phyloP scores from a whole-genome alignment of 2,113 vertebrate genomes.

The Tyrannus savana region DNA sequence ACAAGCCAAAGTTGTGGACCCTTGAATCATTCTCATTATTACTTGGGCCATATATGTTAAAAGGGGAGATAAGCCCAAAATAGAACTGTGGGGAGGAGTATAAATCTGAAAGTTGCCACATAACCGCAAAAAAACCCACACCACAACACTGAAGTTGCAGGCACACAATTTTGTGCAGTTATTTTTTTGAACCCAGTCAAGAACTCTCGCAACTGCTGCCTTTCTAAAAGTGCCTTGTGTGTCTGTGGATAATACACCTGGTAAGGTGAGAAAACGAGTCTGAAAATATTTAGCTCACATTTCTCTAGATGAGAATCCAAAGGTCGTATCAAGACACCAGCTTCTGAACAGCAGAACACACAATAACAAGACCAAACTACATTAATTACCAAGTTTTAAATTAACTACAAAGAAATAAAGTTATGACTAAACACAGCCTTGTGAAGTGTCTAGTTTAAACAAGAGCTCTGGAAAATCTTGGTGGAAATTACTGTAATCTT shows the following conservation, averaged over 20 bases:
- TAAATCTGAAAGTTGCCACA: background rate
- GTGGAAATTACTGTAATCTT: background rate
- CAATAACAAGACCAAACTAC: background rate
- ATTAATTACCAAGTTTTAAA: background rate
- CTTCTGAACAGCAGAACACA: background rate
- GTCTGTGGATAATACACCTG: background rate
- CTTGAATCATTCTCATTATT: background rate
- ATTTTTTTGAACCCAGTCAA: background rate
- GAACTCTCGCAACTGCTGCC: background rate
- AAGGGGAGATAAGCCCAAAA: background rate
- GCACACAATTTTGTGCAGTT: fast-evolving
- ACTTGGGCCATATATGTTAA: background rate
- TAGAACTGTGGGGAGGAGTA: background rate
- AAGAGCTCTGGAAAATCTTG: background rate
- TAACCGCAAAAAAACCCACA: background rate
- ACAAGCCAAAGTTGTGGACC: background rate
- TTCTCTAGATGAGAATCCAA: background rate
- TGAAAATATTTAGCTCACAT: background rate
- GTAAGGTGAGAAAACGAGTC: background rate
- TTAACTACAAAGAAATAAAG: background rate
- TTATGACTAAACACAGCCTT: background rate
- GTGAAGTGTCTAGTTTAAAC: background rate
- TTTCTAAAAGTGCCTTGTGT: background rate
- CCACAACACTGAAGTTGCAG: background rate
- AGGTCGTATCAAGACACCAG: background rate